phyloP scores from a whole-genome alignment of 1,140 invertebrate genomes.

The Lucilia cuprina region DNA sequence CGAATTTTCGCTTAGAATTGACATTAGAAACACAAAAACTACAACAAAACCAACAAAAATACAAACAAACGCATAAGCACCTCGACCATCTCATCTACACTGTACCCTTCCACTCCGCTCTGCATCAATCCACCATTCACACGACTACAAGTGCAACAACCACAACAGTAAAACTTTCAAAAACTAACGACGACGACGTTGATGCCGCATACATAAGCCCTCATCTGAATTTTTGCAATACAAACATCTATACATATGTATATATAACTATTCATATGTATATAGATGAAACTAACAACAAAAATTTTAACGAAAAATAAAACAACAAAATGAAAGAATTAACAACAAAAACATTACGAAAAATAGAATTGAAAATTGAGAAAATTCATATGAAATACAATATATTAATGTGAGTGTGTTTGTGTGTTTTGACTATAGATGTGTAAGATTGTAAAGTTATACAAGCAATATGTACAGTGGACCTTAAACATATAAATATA shows the following conservation, averaged over 20 bases:
- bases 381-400: constrained; percentile 26
- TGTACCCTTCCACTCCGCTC: background rate
- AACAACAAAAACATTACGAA: constrained; percentile 4
- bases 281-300: background rate
- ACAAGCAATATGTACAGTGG: too few species aligned
- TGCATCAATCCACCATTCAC: background rate
- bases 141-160: constrained; percentile 17
- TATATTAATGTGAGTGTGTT: background rate
- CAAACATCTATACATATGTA: too few species aligned
- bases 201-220: background rate
- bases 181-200: constrained; percentile 12
- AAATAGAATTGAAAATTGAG: constrained; percentile 8
- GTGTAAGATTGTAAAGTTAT: too few species aligned
- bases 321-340: background rate
- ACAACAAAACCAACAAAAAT: background rate
- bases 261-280: too few species aligned
- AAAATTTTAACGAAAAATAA: background rate
- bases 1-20: constrained; percentile 34
- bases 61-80: background rate
- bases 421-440: too few species aligned
- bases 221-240: too few species aligned
- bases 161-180: constrained; percentile 6
- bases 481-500: too few species aligned
- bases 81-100: background rate
- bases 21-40: constrained; percentile 28